Evolutionary conservation across 2,888 invertebrate genomes (phyloP), one percentile per base, ranked within the genome.

Genomic region (Boloria euphrosyne): DNA sequence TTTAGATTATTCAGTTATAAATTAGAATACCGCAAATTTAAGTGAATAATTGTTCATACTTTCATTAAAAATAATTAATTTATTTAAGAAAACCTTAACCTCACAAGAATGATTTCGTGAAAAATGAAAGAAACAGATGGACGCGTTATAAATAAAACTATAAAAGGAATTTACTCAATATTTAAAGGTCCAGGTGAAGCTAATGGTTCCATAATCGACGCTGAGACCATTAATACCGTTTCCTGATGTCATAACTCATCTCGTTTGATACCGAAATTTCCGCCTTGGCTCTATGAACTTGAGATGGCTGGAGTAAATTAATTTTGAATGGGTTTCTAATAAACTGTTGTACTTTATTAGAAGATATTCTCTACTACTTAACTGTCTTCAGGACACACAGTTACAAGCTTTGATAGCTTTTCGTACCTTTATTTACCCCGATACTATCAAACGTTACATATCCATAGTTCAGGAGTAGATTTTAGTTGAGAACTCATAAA

Each of bases 401-500:
- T 43, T 53, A 31, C 27, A 1, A 31, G 7, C 6, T 31, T 31
- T 31, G 31, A 6, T 31, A 31, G 7, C 31, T 7, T 31, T 7
- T 31, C 7, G 31, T 38, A 10, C 31, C 7, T 10, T 10, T 38
- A 38, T 38, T 38, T 62, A 54, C 59, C 58, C 62, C 65, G 62
- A 62, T 65, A 54, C 44, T 44, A 65, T 68, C 68, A 65, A 68
- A 62, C 59, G 27, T 47, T 13, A 13, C 59, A 62, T 46, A 62
- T 60, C 58, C 54, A 71, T 43, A 57, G 58, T 65, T 64, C 58
- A 64, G 71, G 73, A 74, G 75, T 73, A 71, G 67, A 74, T 72
- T 75, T 73, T 75, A 79, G 76, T 79, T 76, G 82, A 80, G 78
- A 79, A 74, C 77, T 79, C 83, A 85, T 91, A 86, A 91, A 91